Conservation (phyloP, 1,140 invertebrate species). For the Odontomachus brunneus region DNA sequence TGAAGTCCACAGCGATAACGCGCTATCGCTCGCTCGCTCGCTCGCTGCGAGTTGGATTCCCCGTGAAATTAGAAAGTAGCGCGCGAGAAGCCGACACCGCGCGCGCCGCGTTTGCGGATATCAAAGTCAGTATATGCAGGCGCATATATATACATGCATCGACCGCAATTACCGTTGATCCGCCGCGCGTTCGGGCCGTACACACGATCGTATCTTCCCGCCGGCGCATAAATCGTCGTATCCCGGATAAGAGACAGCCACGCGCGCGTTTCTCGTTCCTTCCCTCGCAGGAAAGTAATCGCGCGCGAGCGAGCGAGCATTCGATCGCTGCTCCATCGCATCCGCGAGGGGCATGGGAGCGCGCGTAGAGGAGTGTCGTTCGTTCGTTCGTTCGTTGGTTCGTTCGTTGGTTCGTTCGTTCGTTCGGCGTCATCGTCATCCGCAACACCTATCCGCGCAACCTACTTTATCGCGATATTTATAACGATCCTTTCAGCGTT, state of each 20-base stretch:
- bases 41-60: conserved; percentile 39
- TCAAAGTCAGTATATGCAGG: conserved; percentile 31
- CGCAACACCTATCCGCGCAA: conserved; percentile 51
- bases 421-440: conserved; percentile 42
- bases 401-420: not conserved
- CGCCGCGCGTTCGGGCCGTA: conserved; percentile 30
- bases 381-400: not conserved
- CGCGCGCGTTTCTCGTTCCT: conserved; percentile 61
- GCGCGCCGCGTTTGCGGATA: conserved; percentile 40
- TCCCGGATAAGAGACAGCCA: conserved; percentile 58
- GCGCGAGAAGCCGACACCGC: conserved; percentile 9
- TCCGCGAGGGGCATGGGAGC: not conserved
- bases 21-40: not conserved
- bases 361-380: not conserved
- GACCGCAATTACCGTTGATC: conserved; percentile 65
- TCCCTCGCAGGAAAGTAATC: conserved; percentile 53
- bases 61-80: conserved; percentile 71
- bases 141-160: not conserved
- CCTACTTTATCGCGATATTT: conserved; percentile 66
- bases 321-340: conserved; percentile 16
- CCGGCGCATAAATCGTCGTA: conserved; percentile 68
- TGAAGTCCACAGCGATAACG: conserved; percentile 18
- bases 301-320: conserved; percentile 45
- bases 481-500: conserved; percentile 57
- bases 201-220: conserved; percentile 61